A percentile compares a stretch with the other conserved stretches of the same genome.
These are phyloP conservation scores for Zelleria hepariella DNA, from an alignment of 2,888 invertebrate genomes.

Conservation along the genomic window DNA sequence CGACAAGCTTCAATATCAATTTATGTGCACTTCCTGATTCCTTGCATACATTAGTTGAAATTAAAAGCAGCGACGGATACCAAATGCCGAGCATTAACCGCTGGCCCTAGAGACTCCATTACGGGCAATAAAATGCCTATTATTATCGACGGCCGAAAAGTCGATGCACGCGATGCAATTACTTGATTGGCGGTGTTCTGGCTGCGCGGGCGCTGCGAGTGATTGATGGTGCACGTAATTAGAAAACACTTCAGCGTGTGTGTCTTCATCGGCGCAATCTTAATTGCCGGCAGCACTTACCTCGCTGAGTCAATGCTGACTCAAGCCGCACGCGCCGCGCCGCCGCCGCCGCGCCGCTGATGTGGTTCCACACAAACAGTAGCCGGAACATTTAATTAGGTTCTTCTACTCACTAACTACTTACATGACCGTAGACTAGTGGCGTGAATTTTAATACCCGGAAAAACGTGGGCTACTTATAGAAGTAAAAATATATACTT, in stretches of 20 bases:
- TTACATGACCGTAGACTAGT: background rate
- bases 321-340: conserved; percentile 54
- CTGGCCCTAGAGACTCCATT: conserved; percentile 71
- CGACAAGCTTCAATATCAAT: conserved; percentile 31
- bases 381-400: background rate
- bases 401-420: background rate
- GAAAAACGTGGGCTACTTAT: background rate
- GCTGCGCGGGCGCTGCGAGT: conserved; percentile 48
- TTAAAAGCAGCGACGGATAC: conserved; percentile 57
- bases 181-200: conserved; percentile 71
- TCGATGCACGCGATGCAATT: conserved; percentile 73
- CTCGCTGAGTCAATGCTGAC: conserved; percentile 64
- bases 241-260: conserved; percentile 68
- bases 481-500: background rate
- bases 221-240: conserved; percentile 71
- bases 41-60: conserved; percentile 63
- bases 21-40: conserved; percentile 33
- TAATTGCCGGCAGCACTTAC: conserved; percentile 67
- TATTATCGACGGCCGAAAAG: conserved; percentile 71
- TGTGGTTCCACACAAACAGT: background rate
- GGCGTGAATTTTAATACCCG: background rate
- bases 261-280: conserved; percentile 67
- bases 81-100: conserved; percentile 54
- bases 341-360: background rate
- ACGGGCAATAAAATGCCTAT: conserved; percentile 71